Conservation (phyloP, 1,140 invertebrate genomes). For the Schlechtendalia chinensis region DNA sequence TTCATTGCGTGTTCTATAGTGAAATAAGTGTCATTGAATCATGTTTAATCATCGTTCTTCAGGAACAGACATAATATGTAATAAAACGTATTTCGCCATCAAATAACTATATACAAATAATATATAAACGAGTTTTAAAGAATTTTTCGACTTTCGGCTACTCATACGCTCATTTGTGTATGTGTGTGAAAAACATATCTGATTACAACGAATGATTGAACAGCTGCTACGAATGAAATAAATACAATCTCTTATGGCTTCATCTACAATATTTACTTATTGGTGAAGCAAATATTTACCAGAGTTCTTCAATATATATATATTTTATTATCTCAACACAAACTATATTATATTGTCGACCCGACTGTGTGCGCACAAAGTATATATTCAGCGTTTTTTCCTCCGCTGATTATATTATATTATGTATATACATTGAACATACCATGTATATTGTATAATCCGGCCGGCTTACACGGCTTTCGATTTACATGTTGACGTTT, state of each 20-base stretch:
- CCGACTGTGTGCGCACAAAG: not conserved
- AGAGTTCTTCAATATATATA: not conserved
- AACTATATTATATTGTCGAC: not conserved
- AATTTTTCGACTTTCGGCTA: no score
- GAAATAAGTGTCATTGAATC: no score
- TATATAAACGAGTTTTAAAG: no score
- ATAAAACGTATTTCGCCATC: no score
- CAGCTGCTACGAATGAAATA: constrained; percentile 15
- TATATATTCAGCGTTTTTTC: not conserved
- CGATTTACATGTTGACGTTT: not conserved
- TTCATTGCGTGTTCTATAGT: no score
- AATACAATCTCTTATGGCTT: not conserved
- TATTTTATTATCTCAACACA: not conserved
- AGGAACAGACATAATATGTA: no score
- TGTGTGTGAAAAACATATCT: not conserved
- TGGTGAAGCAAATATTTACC: constrained; percentile 11
- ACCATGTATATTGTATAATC: no score
- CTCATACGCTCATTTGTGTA: no score
- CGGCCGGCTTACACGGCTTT: not conserved
- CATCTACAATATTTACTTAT: not conserved
- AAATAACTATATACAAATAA: no score
- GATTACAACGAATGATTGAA: not conserved
- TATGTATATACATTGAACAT: not conserved
- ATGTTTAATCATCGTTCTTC: no score
- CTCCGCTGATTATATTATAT: not conserved